Base-by-base conservation (phyloP, 2,888 invertebrate species). In the Heterodera filipjevi region DNA sequence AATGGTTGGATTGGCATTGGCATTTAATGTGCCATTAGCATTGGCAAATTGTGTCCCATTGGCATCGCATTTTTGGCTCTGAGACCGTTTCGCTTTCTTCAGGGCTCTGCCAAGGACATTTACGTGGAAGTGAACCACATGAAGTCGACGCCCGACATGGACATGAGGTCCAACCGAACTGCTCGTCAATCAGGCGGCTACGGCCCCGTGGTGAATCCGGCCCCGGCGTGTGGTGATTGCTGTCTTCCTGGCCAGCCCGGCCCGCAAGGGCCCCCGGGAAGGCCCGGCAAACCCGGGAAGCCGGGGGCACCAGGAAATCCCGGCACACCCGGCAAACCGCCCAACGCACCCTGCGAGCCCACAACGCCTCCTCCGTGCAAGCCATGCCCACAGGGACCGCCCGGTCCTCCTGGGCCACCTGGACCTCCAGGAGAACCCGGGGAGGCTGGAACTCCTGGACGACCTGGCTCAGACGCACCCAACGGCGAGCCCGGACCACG, bases 71-170 rank as follows among this genome's bases (percentile, higher is more conserved):
- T 39, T 39, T 39, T 39, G 39, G 39, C 19, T 72, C 5, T 49
- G n/a, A 1, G 12, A 14, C 33, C 46, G 35, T 71, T 39, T 22
- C 71, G 71, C 82, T 70, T 77, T 39, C 1, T 39, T 12, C 39
- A 87, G 88, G 88, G 89, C 78, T 89, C 89, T 59, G 89, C 89
- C 80, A 89, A 88, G 83, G 89, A 89, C 84, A 89, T 89, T 82
- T 89, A 85, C 83, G 84, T 86, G 49, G 89, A 89, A 81, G 88
- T 89, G 81, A 86, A 86, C 82, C 87, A 87, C 84, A 88, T 89
- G 88, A 89, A 89, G 84, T 81, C 81, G 79, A 82, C 82, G 70
- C 82, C 84, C 71, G 83, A 84, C 35, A 83, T 84, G 75, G 81
- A 74, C 76, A 81, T 79, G 75, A 64, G 44, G 35, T 83, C 83